Percentiles rank a stretch among this genome's conserved stretches.
Evolutionary conservation across 2,113 vertebrate genomes (phyloP).

Genomic region (Archocentrus centrarchus): DNA sequence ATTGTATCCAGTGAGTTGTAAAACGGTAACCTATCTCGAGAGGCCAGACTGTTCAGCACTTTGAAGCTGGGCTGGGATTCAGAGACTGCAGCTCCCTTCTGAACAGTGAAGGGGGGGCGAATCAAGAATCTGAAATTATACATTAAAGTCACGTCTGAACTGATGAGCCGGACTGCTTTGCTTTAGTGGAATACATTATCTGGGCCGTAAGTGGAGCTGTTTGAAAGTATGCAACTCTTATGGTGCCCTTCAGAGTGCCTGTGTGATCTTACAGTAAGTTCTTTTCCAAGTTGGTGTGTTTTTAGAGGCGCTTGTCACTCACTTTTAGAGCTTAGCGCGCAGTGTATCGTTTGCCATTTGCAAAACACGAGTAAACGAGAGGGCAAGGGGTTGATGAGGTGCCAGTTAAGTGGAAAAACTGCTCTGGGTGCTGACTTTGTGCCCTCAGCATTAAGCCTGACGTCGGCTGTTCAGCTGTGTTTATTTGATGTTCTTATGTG

Average conservation of each 20-base stretch:
- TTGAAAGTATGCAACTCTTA: slow-evolving; percentile 23
- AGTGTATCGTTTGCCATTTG: not conserved
- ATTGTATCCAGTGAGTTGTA: slow-evolving; percentile 38
- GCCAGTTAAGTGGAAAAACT: slow-evolving; percentile 33
- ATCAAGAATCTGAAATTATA: slow-evolving; percentile 47
- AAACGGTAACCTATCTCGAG: slow-evolving; percentile 58
- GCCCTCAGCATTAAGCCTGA: slow-evolving; percentile 25
- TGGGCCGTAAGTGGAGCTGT: slow-evolving; percentile 18
- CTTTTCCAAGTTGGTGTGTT: not conserved
- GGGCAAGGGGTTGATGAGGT: slow-evolving; percentile 31
- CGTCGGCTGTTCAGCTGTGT: not conserved
- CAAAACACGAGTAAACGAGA: slow-evolving; percentile 18
- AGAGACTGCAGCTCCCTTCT: slow-evolving; percentile 32
- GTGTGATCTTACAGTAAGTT: not conserved
- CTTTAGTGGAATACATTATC: slow-evolving; percentile 49
- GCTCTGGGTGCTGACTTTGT: slow-evolving; percentile 12
- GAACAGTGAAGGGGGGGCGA: not conserved
- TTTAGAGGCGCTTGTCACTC: slow-evolving; percentile 33
- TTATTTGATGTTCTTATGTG: not conserved
- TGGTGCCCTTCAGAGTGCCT: slow-evolving; percentile 4
- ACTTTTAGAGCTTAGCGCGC: slow-evolving; percentile 11
- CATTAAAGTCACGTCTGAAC: slow-evolving; percentile 46
- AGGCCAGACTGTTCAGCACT: slow-evolving; percentile 41
- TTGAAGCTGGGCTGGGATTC: slow-evolving; percentile 60
- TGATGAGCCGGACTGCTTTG: slow-evolving; percentile 45